Conservation (phyloP, 2,888 invertebrate species). For the Villa cingulata region DNA sequence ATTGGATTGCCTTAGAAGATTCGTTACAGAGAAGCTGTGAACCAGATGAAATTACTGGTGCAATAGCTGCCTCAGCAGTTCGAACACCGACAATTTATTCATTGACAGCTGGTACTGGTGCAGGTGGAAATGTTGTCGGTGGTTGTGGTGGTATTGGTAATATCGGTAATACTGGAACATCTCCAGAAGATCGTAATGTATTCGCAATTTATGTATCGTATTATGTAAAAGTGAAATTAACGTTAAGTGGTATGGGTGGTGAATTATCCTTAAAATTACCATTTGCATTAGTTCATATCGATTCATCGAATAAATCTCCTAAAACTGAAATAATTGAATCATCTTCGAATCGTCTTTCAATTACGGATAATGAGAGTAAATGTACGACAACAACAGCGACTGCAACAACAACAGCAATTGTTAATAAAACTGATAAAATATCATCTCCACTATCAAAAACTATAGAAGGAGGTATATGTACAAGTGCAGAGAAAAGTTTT, state of each 20-base stretch:
- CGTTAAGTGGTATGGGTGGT: slow-evolving; percentile 69
- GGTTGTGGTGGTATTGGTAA: background rate
- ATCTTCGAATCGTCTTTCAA: background rate
- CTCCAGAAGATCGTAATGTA: slow-evolving; percentile 65
- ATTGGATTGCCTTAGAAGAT: slow-evolving; percentile 85
- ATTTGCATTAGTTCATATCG: slow-evolving; percentile 58
- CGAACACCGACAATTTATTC: slow-evolving; percentile 29
- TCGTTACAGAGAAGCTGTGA: slow-evolving; percentile 58
- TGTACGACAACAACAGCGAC: background rate
- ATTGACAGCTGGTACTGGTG: background rate
- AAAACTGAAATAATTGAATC: slow-evolving; percentile 2
- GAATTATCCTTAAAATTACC: slow-evolving; percentile 67
- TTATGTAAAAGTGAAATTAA: slow-evolving; percentile 75
- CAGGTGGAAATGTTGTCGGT: background rate
- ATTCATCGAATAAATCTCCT: slow-evolving; percentile 1
- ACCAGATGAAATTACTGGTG: slow-evolving; percentile 38
- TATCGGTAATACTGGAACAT: slow-evolving; percentile 14
- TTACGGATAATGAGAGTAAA: background rate
- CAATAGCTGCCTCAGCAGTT: slow-evolving; percentile 43
- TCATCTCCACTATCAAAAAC: background rate
- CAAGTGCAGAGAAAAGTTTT: background rate
- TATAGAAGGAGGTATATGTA: background rate
- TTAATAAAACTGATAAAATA: background rate
- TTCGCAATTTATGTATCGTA: slow-evolving; percentile 86
- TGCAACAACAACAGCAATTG: background rate